These are phyloP conservation scores for Sisyra terminalis DNA, from an alignment of 2,888 invertebrate genomes.

Conservation along the genomic window DNA sequence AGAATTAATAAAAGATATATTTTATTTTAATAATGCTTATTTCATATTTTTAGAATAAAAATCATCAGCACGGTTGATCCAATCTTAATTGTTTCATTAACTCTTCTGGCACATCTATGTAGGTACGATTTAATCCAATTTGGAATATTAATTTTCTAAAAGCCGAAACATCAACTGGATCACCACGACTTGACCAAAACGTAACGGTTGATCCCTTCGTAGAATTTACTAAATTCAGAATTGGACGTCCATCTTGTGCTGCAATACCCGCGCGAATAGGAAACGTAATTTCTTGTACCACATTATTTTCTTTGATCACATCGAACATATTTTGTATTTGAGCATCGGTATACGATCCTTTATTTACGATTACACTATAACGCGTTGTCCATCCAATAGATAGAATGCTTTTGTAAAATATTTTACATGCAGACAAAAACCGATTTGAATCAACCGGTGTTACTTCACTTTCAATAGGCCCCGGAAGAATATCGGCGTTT, in stretches of 20 bases:
- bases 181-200: slow-evolving; percentile 56
- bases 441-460: slow-evolving; percentile 42
- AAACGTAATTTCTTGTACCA: slow-evolving; percentile 60
- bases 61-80: slow-evolving; percentile 5
- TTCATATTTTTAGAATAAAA: too few relatives aligned
- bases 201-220: slow-evolving; percentile 50
- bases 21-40: too few relatives aligned
- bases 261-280: slow-evolving; percentile 58
- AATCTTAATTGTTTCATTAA: slow-evolving; percentile 34
- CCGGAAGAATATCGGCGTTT: slow-evolving; percentile 71
- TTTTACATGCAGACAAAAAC: slow-evolving; percentile 43
- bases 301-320: slow-evolving; percentile 32
- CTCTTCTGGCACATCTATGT: slow-evolving; percentile 59
- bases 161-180: slow-evolving; percentile 46
- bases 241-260: slow-evolving; percentile 41
- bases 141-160: slow-evolving; percentile 47
- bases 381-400: slow-evolving; percentile 79
- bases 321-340: slow-evolving; percentile 55
- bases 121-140: slow-evolving; percentile 50
- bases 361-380: slow-evolving; percentile 31
- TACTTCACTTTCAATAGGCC: slow-evolving; percentile 45
- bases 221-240: slow-evolving; percentile 40
- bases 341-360: slow-evolving; percentile 40
- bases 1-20: too few relatives aligned
- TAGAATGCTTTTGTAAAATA: slow-evolving; percentile 45